phyloP scores from a whole-genome alignment of 1,140 invertebrate genomes.

The Cydia amplana region DNA sequence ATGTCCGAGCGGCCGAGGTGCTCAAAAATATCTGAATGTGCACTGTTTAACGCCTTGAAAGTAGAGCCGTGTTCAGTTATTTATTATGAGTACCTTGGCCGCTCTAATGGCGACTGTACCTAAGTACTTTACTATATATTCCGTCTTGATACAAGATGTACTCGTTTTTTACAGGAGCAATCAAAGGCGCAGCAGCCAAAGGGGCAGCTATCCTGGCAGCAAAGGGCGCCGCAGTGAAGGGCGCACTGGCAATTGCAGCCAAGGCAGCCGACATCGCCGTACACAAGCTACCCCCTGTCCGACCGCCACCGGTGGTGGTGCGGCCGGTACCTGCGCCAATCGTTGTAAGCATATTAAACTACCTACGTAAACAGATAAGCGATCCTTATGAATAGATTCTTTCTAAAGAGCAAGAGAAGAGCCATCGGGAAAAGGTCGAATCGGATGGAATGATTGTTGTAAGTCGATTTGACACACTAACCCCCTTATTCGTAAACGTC shows the following conservation, averaged over 20 bases:
- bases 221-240: conserved; percentile 35
- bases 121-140: not conserved
- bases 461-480: too few relatives aligned
- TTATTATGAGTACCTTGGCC: too few relatives aligned
- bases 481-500: too few relatives aligned
- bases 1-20: too few relatives aligned
- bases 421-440: not conserved
- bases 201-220: conserved; percentile 34
- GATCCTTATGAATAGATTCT: not conserved
- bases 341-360: not conserved
- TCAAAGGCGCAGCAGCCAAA: conserved; percentile 36
- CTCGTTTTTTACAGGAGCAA: conserved; percentile 4
- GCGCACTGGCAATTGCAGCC: conserved; percentile 21
- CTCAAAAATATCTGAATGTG: too few relatives aligned
- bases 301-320: not conserved
- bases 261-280: conserved; percentile 29
- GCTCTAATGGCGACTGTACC: too few relatives aligned
- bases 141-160: not conserved
- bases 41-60: too few relatives aligned
- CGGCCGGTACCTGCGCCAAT: not conserved
- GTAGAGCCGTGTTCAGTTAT: too few relatives aligned
- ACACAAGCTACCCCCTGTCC: not conserved
- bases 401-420: not conserved
- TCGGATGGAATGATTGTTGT: too few relatives aligned
- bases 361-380: not conserved